phyloP scores from a whole-genome alignment of 2,113 vertebrate genomes.

The Leptosomus discolor region DNA sequence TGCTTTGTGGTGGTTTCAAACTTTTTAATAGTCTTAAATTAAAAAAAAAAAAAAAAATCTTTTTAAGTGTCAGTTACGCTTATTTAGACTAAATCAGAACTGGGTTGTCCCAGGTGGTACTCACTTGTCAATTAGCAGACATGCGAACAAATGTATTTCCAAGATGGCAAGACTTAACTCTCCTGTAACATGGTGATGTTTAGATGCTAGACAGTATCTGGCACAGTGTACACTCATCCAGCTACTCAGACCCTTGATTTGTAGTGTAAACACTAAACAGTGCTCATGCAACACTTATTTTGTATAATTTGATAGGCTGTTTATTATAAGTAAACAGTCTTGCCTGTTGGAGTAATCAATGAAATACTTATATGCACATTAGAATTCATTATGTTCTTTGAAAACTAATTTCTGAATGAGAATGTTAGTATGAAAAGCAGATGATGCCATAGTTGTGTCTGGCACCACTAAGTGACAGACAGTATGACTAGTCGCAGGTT shows the following conservation, averaged over 20 bases:
- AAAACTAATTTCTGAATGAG: constrained; percentile 30
- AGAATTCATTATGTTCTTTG: constrained; percentile 34
- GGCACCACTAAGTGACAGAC: constrained; percentile 66
- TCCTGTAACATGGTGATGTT: background rate
- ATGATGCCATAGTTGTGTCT: constrained; percentile 59
- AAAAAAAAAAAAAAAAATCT: too few relatives aligned
- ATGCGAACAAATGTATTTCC: background rate
- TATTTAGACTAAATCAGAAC: background rate
- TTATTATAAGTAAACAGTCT: constrained; percentile 5
- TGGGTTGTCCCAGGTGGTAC: background rate
- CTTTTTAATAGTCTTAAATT: background rate
- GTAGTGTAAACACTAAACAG: background rate
- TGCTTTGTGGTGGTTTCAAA: background rate
- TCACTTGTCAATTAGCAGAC: background rate
- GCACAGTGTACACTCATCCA: background rate
- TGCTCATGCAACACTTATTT: background rate
- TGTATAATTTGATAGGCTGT: background rate
- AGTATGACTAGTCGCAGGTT: constrained; percentile 64
- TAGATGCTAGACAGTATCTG: background rate
- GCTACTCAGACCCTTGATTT: background rate
- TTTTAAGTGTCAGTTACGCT: background rate
- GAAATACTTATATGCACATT: background rate
- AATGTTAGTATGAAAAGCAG: constrained; percentile 16
- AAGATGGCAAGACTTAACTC: background rate
- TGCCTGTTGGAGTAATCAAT: constrained; percentile 38